A percentile compares a stretch with the other conserved stretches of the same genome.
phyloP scores from a whole-genome alignment of 2,113 vertebrate species.

The Parotia lawesii region DNA sequence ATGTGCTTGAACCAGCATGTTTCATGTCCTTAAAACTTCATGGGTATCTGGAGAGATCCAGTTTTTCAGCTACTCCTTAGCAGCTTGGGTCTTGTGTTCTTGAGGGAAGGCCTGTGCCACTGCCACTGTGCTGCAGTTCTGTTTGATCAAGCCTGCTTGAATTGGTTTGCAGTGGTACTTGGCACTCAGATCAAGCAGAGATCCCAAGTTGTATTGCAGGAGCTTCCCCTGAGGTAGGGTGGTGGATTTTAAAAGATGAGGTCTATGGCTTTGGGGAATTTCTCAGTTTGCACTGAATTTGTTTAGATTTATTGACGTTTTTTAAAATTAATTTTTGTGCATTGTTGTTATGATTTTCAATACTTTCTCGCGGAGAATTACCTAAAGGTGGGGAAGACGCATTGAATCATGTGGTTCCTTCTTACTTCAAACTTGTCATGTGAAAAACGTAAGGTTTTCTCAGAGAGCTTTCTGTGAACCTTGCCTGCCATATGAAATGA shows the following conservation, averaged over 20 bases:
- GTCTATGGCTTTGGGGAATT: not conserved
- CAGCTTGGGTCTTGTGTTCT: not conserved
- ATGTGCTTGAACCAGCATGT: not conserved
- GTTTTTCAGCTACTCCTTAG: not conserved
- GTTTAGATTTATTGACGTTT: not conserved
- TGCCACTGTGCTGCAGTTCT: not conserved
- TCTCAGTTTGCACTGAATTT: not conserved
- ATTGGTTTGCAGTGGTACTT: not conserved
- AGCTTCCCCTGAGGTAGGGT: not conserved
- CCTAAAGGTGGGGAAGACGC: not conserved
- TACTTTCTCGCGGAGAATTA: not conserved
- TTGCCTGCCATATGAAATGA: not conserved
- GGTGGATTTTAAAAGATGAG: not conserved
- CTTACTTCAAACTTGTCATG: not conserved
- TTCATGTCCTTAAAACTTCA: not conserved
- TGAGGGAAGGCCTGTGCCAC: not conserved
- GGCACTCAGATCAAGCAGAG: not conserved
- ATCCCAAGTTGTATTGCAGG: not conserved
- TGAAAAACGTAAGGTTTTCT: not conserved
- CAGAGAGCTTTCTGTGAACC: not conserved
- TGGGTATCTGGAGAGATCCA: not conserved
- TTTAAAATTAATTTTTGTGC: not conserved
- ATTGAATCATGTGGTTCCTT: not conserved
- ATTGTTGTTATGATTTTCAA: accelerated
- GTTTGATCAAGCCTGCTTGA: not conserved